These are phyloP conservation scores for Plebejus melissa DNA, from an alignment of 2,888 invertebrate genomes.

Conservation along the genomic window DNA sequence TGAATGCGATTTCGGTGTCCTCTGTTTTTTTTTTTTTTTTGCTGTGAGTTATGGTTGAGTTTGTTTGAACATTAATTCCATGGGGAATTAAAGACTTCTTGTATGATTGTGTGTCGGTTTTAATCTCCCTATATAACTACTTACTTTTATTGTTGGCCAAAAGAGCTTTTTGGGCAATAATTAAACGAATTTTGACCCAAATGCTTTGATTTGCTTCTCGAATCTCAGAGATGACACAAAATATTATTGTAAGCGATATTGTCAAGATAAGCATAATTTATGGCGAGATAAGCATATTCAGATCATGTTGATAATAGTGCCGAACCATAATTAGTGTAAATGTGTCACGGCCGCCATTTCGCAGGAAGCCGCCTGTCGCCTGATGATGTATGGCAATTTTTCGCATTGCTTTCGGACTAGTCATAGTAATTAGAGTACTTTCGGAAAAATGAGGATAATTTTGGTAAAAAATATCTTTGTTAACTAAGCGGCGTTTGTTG, in stretches of 20 bases:
- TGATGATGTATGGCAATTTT: neutral
- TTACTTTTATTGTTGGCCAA: too few species aligned
- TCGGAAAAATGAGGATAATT: neutral
- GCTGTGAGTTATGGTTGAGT: neutral
- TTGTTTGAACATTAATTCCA: too few species aligned
- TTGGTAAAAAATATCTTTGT: neutral
- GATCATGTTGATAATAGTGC: conserved; percentile 39
- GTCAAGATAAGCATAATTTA: conserved; percentile 75
- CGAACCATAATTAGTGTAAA: conserved; percentile 32
- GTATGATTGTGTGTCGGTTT: too few species aligned
- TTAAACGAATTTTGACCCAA: too few species aligned
- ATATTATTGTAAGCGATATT: conserved; percentile 53
- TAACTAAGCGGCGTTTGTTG: too few species aligned
- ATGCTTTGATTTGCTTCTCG: neutral
- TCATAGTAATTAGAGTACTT: conserved; percentile 5
- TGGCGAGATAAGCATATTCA: conserved; percentile 58
- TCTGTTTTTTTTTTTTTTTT: neutral
- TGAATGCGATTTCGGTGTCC: neutral
- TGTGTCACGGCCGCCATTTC: conserved; percentile 45
- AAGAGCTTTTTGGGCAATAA: too few species aligned
- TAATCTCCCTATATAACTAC: too few species aligned
- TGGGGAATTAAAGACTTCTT: too few species aligned
- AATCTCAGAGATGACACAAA: conserved; percentile 47
- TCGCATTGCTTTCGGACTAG: neutral
- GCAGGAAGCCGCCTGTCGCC: conserved; percentile 24